Evolutionary conservation across 1,140 invertebrate genomes (phyloP), one percentile per base, ranked within the genome.

Genomic region (Asobara japonica): DNA sequence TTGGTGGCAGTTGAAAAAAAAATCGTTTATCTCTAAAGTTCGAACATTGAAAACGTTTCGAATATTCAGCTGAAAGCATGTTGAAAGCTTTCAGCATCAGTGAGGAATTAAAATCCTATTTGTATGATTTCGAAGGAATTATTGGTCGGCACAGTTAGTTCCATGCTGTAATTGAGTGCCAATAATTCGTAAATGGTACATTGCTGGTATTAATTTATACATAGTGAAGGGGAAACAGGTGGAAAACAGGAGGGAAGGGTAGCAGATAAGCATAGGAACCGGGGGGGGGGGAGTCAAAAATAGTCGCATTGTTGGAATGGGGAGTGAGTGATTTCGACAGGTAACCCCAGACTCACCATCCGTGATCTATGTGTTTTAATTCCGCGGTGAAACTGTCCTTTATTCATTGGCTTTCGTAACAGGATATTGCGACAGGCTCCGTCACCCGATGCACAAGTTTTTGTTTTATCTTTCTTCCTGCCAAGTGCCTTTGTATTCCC

Each of bases 361-460:
- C 20, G 78, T 81, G 80, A 81, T 81, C 61, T 80, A 81, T 81
- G 80, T 76, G 79, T 81, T 81, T 81, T 81, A 81, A 81, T 81
- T 81, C 76, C 72, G 73, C 62, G 72, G 70, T 69, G 68, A 76
- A 79, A 70, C 71, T 72, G 75, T 78, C 73, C 75, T 79, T 80
- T 81, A 80, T 81, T 80, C 80, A 81, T 81, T 80, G 79, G 80
- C 80, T 72, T 79, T 81, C 68, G 80, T 80, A 78, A 78, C 78
- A 75, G 79, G 76, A 79, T 81, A 81, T 80, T 81, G 75, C 79
- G 74, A 78, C 76, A 73, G 74, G 76, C 76, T 79, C 76, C 68
- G 78, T 79, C 76, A 78, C 75, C 22, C 48, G 11, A 45, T 36
- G 31, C 60, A 3, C 22, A 48, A 71, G 25, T 27, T 70, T 51